A percentile compares a stretch with the other conserved stretches of the same genome.
Conservation (phyloP, 2,888 invertebrate genomes). For the Calliopum simillimum region DNA sequence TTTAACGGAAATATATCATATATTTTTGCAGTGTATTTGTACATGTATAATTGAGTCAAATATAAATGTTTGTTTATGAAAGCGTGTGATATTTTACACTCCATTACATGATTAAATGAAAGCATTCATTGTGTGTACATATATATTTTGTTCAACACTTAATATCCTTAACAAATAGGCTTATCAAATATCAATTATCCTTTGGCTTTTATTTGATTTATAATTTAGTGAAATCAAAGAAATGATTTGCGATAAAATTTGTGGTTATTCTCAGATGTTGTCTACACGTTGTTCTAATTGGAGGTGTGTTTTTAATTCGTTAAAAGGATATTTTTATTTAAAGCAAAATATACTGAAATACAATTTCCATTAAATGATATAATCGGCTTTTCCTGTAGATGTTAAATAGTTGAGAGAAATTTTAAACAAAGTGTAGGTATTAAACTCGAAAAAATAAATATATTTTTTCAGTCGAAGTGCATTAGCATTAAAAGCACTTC, state of each 20-base stretch:
- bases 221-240: background rate
- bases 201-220: conserved; percentile 27
- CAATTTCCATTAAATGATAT: too few species aligned
- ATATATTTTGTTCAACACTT: background rate
- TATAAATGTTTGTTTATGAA: background rate
- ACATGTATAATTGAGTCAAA: too few species aligned
- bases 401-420: too few species aligned
- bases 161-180: conserved; percentile 3
- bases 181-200: conserved; percentile 27
- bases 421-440: too few species aligned
- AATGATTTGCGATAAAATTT: background rate
- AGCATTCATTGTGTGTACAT: too few species aligned
- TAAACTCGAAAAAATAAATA: too few species aligned
- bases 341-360: too few species aligned
- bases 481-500: background rate
- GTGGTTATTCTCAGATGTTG: too few species aligned
- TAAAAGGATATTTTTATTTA: too few species aligned
- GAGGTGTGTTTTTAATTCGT: background rate
- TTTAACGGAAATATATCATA: too few species aligned
- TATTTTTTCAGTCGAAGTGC: background rate
- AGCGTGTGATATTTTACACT: conserved; percentile 4
- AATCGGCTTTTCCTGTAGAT: too few species aligned
- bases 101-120: conserved; percentile 5
- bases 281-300: background rate
- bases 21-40: too few species aligned